These are phyloP conservation scores for Pandemis heparana DNA, from an alignment of 2,888 invertebrate genomes.

Conservation along the genomic window DNA sequence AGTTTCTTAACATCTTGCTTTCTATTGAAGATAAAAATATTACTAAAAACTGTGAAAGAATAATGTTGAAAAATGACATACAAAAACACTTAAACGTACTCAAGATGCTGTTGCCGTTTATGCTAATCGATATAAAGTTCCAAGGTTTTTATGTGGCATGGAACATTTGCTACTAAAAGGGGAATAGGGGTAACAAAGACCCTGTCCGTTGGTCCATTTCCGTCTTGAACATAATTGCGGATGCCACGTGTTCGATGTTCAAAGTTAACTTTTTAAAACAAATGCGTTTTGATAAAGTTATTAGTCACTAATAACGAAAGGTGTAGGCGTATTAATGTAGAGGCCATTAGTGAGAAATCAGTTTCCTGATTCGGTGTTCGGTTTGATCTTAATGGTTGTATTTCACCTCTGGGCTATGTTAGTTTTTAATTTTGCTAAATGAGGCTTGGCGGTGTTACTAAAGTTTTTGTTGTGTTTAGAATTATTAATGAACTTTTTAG, in stretches of 20 bases:
- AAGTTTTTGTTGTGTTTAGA: background rate
- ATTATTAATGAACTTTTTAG: background rate
- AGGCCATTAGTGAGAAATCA: constrained; percentile 34
- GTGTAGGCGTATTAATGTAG: constrained; percentile 34
- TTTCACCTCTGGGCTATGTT: constrained; percentile 21
- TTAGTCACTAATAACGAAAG: constrained; percentile 33
- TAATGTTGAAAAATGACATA: background rate
- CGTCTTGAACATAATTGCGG: constrained; percentile 43
- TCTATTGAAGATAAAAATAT: background rate
- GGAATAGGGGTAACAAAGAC: constrained; percentile 38
- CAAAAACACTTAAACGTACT: background rate
- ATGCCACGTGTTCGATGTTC: constrained; percentile 42
- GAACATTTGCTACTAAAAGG: constrained; percentile 38
- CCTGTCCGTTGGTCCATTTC: constrained; percentile 41
- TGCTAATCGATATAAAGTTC: background rate
- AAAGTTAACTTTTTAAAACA: constrained; percentile 26
- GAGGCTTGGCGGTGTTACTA: background rate
- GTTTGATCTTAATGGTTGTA: constrained; percentile 22
- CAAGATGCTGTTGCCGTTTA: constrained; percentile 18
- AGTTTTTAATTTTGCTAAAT: constrained; percentile 8
- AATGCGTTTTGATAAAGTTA: constrained; percentile 31
- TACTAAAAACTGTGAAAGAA: background rate
- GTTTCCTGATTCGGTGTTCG: constrained; percentile 23
- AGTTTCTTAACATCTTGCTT: no score
- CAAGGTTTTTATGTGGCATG: constrained; percentile 19